These are phyloP conservation scores for Gila orcuttii DNA, from an alignment of 2,113 vertebrate genomes.

Conservation along the genomic window DNA sequence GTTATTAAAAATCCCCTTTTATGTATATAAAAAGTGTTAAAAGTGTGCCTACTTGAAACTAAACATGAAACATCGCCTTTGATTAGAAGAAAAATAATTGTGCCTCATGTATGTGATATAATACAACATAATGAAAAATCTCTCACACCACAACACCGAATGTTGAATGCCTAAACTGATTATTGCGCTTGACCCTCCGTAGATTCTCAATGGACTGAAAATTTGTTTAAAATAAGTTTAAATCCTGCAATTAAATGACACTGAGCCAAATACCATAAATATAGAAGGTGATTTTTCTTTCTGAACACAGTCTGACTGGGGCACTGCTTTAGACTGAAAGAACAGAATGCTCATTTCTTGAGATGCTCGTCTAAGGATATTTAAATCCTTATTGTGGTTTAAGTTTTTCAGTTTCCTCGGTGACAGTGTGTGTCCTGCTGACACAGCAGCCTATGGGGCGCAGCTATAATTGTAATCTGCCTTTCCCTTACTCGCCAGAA, in stretches of 20 bases:
- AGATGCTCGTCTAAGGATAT: constrained; percentile 40
- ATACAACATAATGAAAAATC: neutral
- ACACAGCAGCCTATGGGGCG: constrained; percentile 66
- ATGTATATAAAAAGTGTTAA: too few species aligned
- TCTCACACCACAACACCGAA: neutral
- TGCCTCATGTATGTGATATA: neutral
- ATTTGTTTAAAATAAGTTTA: neutral
- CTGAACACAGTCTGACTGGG: neutral
- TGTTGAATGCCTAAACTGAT: constrained; percentile 18
- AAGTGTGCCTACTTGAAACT: too few species aligned
- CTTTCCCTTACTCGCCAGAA: constrained; percentile 68
- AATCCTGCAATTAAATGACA: constrained; percentile 1
- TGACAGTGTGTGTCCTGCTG: constrained; percentile 68
- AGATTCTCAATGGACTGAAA: neutral
- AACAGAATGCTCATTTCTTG: neutral
- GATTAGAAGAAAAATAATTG: neutral
- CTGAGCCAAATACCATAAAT: neutral
- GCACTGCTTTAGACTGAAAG: neutral
- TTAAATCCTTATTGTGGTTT: constrained; percentile 30
- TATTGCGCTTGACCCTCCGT: neutral
- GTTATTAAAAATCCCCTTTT: too few species aligned
- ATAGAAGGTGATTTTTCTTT: neutral
- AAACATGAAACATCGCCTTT: neutral
- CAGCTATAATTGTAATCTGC: constrained; percentile 75
- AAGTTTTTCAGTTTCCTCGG: constrained; percentile 45